Conservation (phyloP, 2,888 invertebrate species). For the Dasysyrphus albostriatus region DNA sequence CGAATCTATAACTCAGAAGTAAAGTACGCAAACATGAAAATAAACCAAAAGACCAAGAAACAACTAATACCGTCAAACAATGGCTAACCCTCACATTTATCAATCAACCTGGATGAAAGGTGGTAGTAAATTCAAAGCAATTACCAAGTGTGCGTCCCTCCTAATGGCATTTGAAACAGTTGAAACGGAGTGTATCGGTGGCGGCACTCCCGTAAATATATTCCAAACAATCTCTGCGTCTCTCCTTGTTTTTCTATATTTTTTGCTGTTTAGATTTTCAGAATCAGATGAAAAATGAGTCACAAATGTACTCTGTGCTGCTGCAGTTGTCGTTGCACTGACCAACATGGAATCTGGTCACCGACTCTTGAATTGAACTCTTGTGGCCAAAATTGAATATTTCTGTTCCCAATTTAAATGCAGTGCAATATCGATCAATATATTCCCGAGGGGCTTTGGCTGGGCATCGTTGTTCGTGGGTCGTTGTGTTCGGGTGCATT, state of each 20-base stretch:
- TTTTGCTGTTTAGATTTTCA: constrained; percentile 5
- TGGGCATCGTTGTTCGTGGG: constrained; percentile 11
- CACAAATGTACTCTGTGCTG: constrained; percentile 11
- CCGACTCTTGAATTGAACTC: constrained; percentile 48
- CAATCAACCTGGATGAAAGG: constrained; percentile 70
- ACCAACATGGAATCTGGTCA: constrained; percentile 53
- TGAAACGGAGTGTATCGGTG: not conserved
- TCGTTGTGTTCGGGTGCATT: not conserved
- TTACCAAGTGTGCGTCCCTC: constrained; percentile 75
- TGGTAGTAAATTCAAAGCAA: constrained; percentile 74
- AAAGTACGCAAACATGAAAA: not conserved
- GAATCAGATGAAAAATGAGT: constrained; percentile 52
- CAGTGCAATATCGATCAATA: constrained; percentile 75
- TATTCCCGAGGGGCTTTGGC: constrained; percentile 44
- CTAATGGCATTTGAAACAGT: constrained; percentile 57
- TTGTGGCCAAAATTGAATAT: constrained; percentile 28
- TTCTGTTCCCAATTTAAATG: constrained; percentile 57
- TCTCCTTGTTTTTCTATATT: constrained; percentile 23
- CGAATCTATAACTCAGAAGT: constrained; percentile 5
- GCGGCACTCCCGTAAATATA: constrained; percentile 65
- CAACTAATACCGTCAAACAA: constrained; percentile 65
- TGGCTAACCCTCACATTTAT: constrained; percentile 70
- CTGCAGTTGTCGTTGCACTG: constrained; percentile 36
- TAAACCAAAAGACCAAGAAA: constrained; percentile 14
- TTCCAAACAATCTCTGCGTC: constrained; percentile 25